Conservation (phyloP, 2,113 vertebrate genomes). For the Leucosticte australis region DNA sequence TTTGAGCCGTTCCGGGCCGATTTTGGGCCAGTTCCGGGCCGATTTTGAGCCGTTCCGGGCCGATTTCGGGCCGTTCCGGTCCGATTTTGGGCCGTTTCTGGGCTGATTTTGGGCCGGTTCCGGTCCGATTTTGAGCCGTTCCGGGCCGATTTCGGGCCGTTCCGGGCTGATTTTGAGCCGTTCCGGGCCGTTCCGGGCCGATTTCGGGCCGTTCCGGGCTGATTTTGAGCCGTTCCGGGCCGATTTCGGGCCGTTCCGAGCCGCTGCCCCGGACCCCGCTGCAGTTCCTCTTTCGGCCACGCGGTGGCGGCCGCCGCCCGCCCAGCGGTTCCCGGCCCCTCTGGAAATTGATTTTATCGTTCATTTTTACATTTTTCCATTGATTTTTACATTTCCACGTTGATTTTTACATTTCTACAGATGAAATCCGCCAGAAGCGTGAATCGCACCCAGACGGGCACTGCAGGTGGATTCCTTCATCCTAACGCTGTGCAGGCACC, state of each 20-base stretch:
- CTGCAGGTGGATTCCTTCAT: not conserved
- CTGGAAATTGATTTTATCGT: not conserved
- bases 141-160: too few relatives aligned
- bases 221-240: too few relatives aligned
- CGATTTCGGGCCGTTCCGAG: not conserved
- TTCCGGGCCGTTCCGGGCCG: too few relatives aligned
- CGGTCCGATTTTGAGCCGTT: too few relatives aligned
- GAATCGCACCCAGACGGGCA: accelerated
- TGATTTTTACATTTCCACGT: accelerated
- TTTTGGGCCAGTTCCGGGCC: too few relatives aligned
- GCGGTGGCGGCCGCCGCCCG: not conserved
- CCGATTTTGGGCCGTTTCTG: not conserved
- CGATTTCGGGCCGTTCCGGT: too few relatives aligned
- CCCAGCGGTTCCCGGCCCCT: accelerated
- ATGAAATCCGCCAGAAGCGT: not conserved
- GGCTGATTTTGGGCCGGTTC: too few relatives aligned
- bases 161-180: too few relatives aligned
- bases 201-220: too few relatives aligned
- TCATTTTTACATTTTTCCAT: not conserved
- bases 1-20: too few relatives aligned
- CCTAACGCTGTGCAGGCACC: accelerated
- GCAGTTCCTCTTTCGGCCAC: accelerated
- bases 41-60: too few relatives aligned
- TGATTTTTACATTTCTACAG: not conserved
- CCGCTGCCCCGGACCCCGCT: accelerated